Conservation (phyloP, 2,888 invertebrate genomes). For the Lumbricus terrestris region DNA sequence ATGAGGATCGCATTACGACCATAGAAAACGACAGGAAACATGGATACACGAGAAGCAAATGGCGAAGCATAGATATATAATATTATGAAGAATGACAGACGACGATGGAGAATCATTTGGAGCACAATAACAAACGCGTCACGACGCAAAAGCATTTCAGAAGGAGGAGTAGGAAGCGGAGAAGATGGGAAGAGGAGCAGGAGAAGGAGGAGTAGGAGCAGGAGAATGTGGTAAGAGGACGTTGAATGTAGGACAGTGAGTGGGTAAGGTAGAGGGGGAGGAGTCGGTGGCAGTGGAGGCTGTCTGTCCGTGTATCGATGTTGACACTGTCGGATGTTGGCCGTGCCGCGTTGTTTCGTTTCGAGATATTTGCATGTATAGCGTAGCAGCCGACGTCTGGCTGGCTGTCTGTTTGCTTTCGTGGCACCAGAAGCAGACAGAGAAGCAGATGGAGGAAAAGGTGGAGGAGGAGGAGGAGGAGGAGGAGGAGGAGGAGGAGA, state of each 20-base stretch:
- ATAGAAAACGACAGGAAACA: not conserved
- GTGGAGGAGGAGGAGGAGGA: not conserved
- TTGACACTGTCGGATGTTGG: not conserved
- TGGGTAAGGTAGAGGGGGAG: no score
- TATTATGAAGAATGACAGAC: not conserved
- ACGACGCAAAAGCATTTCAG: not conserved
- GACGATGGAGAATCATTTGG: not conserved
- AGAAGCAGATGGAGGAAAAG: not conserved
- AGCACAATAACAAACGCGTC: not conserved
- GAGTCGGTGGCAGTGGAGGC: not conserved
- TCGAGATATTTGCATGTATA: not conserved
- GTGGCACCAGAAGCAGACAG: not conserved
- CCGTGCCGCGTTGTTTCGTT: not conserved
- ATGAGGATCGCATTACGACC: not conserved
- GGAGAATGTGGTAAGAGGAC: no score
- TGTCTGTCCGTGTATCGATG: not conserved
- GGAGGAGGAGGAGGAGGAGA: not conserved
- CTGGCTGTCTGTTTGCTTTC: not conserved
- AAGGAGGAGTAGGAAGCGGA: not conserved
- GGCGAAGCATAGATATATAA: not conserved
- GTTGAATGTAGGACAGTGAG: no score
- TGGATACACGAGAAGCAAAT: not conserved
- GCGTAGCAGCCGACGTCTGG: not conserved
- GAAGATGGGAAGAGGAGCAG: not conserved
- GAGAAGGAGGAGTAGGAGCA: no score